These are phyloP conservation scores for Lasioglossum albipes DNA, from an alignment of 1,140 invertebrate species.

Conservation along the genomic window DNA sequence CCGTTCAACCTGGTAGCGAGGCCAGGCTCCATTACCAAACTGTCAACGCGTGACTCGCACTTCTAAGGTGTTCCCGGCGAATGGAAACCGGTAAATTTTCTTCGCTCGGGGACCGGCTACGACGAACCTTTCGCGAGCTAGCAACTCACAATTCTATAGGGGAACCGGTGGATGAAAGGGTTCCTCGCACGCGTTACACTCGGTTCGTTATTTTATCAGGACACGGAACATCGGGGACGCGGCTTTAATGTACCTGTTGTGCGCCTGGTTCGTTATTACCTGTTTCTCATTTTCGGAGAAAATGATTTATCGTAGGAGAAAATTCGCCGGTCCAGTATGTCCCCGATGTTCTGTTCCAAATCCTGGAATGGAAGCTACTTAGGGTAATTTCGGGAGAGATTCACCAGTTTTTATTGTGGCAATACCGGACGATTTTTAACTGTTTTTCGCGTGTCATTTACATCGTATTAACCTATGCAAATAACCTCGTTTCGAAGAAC, in stretches of 20 bases:
- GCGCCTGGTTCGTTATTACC: neutral
- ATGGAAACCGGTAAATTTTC: slow-evolving; percentile 25
- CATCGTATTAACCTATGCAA: too few species aligned
- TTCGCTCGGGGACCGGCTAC: slow-evolving; percentile 1
- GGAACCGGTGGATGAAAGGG: neutral
- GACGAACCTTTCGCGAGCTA: neutral
- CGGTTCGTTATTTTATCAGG: neutral
- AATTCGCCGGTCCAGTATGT: too few species aligned
- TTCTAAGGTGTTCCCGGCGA: slow-evolving; percentile 29
- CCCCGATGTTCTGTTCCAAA: too few species aligned
- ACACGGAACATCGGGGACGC: neutral
- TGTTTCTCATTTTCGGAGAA: too few species aligned
- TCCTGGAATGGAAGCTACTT: too few species aligned
- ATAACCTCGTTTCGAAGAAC: too few species aligned
- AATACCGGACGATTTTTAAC: too few species aligned
- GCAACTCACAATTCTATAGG: neutral
- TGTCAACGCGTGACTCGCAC: slow-evolving; percentile 46
- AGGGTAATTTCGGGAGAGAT: too few species aligned
- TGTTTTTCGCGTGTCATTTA: too few species aligned
- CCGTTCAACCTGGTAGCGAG: slow-evolving; percentile 56
- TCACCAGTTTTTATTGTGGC: too few species aligned
- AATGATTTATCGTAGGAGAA: too few species aligned
- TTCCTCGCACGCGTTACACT: neutral
- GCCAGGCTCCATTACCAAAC: slow-evolving; percentile 55
- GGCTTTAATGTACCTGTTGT: neutral